Evolutionary conservation across 2,797 vertebrate species (phyloP).

Genomic region (Tragelaphus oryx): DNA sequence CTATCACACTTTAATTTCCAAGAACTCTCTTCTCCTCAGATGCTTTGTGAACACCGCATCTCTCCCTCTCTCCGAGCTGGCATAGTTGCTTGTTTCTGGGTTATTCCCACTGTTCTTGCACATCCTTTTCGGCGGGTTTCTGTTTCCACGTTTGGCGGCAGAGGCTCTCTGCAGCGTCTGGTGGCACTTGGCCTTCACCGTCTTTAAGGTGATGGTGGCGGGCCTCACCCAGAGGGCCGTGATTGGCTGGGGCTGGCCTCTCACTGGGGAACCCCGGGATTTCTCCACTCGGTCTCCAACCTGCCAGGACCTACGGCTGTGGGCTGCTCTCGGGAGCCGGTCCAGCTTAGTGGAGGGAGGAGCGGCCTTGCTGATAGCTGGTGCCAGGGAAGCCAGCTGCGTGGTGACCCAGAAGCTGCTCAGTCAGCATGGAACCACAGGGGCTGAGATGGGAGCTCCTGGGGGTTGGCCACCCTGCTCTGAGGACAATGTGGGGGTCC

Average conservation of each 20-base stretch:
- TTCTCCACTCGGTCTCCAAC: neutral
- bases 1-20: neutral
- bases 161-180: neutral
- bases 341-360: neutral
- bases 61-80: neutral
- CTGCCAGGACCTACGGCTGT: neutral
- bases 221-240: neutral
- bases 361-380: too few species aligned
- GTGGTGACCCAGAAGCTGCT: neutral
- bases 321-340: neutral
- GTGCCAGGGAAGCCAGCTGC: neutral
- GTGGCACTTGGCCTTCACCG: neutral
- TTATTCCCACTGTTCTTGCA: neutral
- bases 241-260: neutral
- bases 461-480: too few species aligned
- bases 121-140: neutral
- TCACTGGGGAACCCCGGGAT: neutral
- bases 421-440: accelerated
- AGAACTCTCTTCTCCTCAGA: neutral
- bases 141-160: neutral
- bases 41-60: accelerated
- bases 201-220: neutral
- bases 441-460: neutral
- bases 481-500: neutral
- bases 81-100: neutral